Percentiles rank a stretch among this genome's conserved stretches.
Conservation (phyloP, 2,797 vertebrate genomes). For the Naso thynnoides region DNA sequence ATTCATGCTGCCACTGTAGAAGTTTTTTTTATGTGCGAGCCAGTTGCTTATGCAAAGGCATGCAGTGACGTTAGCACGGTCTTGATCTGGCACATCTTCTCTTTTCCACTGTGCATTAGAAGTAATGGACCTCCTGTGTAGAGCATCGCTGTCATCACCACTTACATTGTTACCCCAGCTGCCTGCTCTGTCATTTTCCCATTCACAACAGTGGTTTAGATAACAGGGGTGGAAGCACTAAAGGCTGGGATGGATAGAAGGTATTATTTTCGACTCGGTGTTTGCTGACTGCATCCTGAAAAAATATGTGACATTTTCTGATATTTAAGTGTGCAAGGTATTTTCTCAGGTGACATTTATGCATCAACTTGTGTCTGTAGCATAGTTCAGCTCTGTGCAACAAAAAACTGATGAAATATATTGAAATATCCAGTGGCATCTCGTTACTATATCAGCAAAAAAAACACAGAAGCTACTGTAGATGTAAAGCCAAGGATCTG, state of each 20-base stretch:
- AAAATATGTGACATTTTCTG: constrained; percentile 33
- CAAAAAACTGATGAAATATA: constrained; percentile 51
- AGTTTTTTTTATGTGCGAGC: constrained; percentile 70
- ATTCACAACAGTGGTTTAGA: constrained; percentile 39
- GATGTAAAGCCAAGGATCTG: not conserved
- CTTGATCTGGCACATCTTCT: constrained; percentile 54
- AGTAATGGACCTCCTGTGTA: constrained; percentile 51
- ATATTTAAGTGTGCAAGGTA: constrained; percentile 28
- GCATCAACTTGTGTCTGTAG: constrained; percentile 5
- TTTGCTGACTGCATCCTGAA: constrained; percentile 42
- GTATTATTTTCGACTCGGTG: constrained; percentile 46
- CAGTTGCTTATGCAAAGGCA: constrained; percentile 63
- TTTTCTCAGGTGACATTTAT: constrained; percentile 48
- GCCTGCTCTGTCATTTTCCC: constrained; percentile 48
- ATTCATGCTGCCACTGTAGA: constrained; percentile 77
- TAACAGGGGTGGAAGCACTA: constrained; percentile 10
- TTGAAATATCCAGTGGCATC: constrained; percentile 28
- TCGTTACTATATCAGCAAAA: constrained; percentile 3
- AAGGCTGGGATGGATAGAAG: constrained; percentile 42
- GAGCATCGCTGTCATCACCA: constrained; percentile 37
- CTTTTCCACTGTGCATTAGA: constrained; percentile 47
- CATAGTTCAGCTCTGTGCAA: constrained; percentile 8
- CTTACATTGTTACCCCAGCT: constrained; percentile 42
- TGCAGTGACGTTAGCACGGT: constrained; percentile 39
- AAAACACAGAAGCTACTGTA: not conserved